Conservation (phyloP, 35 echinoderm and acorn worm genomes). For the Nesometra sesokonis region DNA sequence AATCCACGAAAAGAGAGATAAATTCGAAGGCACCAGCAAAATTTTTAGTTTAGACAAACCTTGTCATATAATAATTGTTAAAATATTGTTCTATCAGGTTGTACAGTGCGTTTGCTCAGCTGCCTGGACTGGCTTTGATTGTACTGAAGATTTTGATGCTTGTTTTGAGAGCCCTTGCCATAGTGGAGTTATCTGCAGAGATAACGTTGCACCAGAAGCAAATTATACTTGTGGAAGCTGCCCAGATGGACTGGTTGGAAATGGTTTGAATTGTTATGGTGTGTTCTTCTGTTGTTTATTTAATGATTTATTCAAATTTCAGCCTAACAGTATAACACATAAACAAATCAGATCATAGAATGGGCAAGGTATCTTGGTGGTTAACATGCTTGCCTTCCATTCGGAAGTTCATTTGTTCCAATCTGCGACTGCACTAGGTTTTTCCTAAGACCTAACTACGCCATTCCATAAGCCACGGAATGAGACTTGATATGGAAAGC, state of each 20-base stretch:
- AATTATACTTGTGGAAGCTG: conserved; percentile 50
- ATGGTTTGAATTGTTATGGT: conserved; percentile 86
- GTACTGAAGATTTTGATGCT: conserved; percentile 46
- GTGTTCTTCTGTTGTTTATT: too few species aligned
- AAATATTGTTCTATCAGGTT: conserved; percentile 28
- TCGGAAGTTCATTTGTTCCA: too few species aligned
- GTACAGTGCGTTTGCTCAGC: conserved; percentile 47
- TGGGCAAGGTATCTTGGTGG: too few species aligned
- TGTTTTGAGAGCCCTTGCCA: conserved; percentile 68
- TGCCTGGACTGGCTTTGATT: conserved; percentile 45
- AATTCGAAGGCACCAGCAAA: neutral
- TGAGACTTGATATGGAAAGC: too few species aligned
- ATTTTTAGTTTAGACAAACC: neutral
- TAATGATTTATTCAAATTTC: too few species aligned
- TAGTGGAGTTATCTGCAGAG: conserved; percentile 52
- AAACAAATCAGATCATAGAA: too few species aligned
- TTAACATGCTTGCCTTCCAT: too few species aligned
- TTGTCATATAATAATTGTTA: neutral
- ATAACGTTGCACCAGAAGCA: conserved; percentile 30
- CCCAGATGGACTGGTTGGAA: conserved; percentile 43
- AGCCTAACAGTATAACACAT: too few species aligned
- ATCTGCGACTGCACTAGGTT: too few species aligned
- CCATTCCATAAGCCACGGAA: too few species aligned
- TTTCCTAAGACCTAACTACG: too few species aligned
- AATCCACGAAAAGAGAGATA: neutral